phyloP scores from a whole-genome alignment of 2,888 invertebrate genomes.

The Caenorhabditis afra region DNA sequence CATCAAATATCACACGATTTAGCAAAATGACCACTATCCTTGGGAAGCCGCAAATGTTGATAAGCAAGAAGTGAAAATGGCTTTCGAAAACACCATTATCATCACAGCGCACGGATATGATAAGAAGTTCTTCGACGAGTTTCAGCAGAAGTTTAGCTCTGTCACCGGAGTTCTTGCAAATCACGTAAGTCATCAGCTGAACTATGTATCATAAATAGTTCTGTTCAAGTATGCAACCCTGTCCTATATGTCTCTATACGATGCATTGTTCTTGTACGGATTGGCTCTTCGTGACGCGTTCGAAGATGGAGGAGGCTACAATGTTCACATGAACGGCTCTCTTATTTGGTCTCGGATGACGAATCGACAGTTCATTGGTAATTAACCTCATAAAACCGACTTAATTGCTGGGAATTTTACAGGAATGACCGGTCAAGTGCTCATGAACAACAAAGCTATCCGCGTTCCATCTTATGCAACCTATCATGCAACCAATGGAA shows the following conservation, averaged over 20 bases:
- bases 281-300: conserved; percentile 78
- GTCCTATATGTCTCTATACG: conserved; percentile 79
- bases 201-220: no score
- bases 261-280: conserved; percentile 78
- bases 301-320: conserved; percentile 71
- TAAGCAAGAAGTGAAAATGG: conserved; percentile 76
- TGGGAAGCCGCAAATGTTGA: conserved; percentile 79
- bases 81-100: conserved; percentile 78
- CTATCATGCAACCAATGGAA: conserved; percentile 76
- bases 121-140: conserved; percentile 79
- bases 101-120: conserved; percentile 80
- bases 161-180: conserved; percentile 76
- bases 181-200: conserved; percentile 73
- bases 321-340: conserved; percentile 75
- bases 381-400: not conserved
- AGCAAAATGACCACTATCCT: conserved; percentile 77
- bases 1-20: conserved; percentile 22
- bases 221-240: conserved; percentile 77
- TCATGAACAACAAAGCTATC: conserved; percentile 79
- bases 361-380: conserved; percentile 76
- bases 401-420: conserved; percentile 4
- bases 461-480: conserved; percentile 79
- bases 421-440: conserved; percentile 79
- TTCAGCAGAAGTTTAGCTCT: conserved; percentile 74
- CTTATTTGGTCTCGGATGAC: conserved; percentile 78